Conservation (phyloP, 1,140 invertebrate genomes). For the Hyles vespertilio region DNA sequence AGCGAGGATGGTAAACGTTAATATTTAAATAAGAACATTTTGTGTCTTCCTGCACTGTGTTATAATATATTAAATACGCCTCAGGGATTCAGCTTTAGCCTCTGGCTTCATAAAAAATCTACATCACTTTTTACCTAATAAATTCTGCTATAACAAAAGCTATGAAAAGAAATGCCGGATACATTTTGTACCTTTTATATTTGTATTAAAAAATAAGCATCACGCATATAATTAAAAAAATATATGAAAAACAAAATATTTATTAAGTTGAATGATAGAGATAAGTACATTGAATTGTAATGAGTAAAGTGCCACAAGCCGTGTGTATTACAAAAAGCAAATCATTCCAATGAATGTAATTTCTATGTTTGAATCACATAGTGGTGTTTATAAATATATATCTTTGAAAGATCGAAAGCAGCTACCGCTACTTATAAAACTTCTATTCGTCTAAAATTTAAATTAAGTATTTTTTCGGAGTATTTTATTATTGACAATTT, state of each 20-base stretch:
- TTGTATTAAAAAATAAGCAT: conserved; percentile 1
- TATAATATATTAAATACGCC: no score
- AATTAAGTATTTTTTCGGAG: no score
- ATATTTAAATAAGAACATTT: no score
- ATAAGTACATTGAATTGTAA: not conserved
- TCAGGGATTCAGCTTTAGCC: no score
- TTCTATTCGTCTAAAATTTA: no score
- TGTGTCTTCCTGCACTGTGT: no score
- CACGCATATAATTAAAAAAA: conserved; percentile 2
- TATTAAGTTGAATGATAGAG: conserved; percentile 1
- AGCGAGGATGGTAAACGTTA: no score
- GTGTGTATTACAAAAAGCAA: conserved; percentile 2
- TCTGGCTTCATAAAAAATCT: no score
- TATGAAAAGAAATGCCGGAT: not conserved
- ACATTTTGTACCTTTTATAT: conserved; percentile 1
- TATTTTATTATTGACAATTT: no score
- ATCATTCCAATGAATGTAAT: conserved; percentile 8
- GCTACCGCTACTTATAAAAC: no score
- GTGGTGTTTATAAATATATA: no score
- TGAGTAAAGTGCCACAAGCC: conserved; percentile 1
- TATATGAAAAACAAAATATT: conserved; percentile 4
- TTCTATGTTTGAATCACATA: not conserved
- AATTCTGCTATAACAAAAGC: not conserved
- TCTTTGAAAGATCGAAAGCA: no score
- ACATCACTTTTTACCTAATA: conserved; percentile 1